These are phyloP conservation scores for Crocodylus rhombifer DNA, from an alignment of 2,797 vertebrate species.

Conservation along the genomic window DNA sequence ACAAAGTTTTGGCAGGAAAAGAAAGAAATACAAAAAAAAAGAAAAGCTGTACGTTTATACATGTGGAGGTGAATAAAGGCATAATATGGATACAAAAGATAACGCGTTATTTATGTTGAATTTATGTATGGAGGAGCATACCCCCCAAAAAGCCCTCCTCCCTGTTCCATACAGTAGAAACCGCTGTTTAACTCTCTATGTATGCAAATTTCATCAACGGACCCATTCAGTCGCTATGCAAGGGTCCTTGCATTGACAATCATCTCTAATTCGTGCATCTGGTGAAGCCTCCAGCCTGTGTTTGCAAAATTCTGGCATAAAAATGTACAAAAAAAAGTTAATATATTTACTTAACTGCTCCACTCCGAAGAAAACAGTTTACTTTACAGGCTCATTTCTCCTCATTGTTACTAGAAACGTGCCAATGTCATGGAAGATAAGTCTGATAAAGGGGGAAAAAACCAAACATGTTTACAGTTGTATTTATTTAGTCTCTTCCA, in stretches of 20 bases:
- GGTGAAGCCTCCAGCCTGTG: constrained; percentile 1
- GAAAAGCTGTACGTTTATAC: neutral
- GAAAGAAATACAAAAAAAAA: neutral
- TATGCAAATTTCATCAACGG: constrained; percentile 66
- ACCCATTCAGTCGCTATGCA: constrained; percentile 40
- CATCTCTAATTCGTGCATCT: constrained; percentile 35
- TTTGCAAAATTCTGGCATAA: constrained; percentile 34
- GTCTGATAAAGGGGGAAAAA: neutral
- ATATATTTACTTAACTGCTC: constrained; percentile 20
- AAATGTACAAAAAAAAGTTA: neutral
- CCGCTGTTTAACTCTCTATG: constrained; percentile 3
- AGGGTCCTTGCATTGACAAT: constrained; percentile 50
- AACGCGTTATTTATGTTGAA: neutral
- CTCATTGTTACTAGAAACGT: neutral
- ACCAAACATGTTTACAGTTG: neutral
- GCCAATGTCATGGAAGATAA: neutral
- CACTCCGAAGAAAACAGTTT: neutral
- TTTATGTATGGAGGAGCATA: neutral
- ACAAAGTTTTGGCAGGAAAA: neutral
- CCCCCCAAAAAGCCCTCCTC: neutral
- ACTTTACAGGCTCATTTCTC: constrained; percentile 8
- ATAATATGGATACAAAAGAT: neutral
- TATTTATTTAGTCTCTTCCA: neutral
- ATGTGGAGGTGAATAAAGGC: constrained; percentile 63
- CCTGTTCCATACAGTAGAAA: neutral